phyloP scores from a whole-genome alignment of 1,140 invertebrate species.

The Drosophila varians region DNA sequence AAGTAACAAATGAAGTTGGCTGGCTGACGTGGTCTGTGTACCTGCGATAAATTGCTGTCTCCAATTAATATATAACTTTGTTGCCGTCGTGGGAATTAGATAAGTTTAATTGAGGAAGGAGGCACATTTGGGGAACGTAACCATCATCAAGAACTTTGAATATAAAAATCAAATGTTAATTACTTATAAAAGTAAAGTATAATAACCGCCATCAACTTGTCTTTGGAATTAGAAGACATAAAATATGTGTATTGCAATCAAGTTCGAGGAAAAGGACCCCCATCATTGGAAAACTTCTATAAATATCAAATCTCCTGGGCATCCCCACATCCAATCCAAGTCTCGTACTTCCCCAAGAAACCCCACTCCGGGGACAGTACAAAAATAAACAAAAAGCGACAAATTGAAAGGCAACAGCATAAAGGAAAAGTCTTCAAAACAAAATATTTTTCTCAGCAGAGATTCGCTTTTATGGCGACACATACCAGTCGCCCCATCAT shows the following conservation, averaged over 20 bases:
- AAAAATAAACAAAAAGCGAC: slow-evolving; percentile 59
- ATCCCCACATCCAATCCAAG: slow-evolving; percentile 2
- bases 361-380: slow-evolving; percentile 1
- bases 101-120: slow-evolving; percentile 9
- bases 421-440: slow-evolving; percentile 10
- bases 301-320: slow-evolving; percentile 42
- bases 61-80: slow-evolving; percentile 34
- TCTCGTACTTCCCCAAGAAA: slow-evolving; percentile 1
- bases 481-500: slow-evolving; percentile 13
- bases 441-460: slow-evolving; percentile 12
- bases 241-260: neutral
- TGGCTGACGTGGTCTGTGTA: slow-evolving; percentile 11
- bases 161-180: neutral
- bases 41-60: slow-evolving; percentile 12
- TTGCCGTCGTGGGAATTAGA: slow-evolving; percentile 10
- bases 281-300: slow-evolving; percentile 21
- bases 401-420: slow-evolving; percentile 20
- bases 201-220: too few species aligned
- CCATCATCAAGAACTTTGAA: neutral
- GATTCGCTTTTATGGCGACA: slow-evolving; percentile 16
- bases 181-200: neutral
- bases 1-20: slow-evolving; percentile 40
- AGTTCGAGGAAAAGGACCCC: neutral
- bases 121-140: neutral
- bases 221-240: neutral